phyloP scores from a whole-genome alignment of 2,888 invertebrate species.

The Pyrochroa serraticornis region DNA sequence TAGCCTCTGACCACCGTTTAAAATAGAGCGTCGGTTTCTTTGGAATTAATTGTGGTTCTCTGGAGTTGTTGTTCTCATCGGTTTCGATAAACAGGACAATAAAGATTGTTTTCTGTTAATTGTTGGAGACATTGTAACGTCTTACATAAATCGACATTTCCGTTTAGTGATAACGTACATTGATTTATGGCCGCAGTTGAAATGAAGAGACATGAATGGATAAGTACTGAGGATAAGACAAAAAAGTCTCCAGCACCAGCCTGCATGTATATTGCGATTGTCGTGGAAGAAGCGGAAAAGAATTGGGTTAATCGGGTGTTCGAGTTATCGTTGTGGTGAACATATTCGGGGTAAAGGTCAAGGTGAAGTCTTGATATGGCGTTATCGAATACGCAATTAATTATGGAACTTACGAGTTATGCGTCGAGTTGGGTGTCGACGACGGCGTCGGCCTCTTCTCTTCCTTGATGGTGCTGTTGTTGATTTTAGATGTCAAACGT shows the following conservation, averaged over 20 bases:
- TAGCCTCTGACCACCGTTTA: too few species aligned
- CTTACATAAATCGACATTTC: conserved; percentile 31
- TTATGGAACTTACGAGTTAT: conserved; percentile 54
- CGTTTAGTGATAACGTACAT: conserved; percentile 24
- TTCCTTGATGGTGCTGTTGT: conserved; percentile 74
- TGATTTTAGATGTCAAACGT: conserved; percentile 83
- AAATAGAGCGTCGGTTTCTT: too few species aligned
- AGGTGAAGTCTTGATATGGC: conserved; percentile 36
- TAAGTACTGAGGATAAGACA: conserved; percentile 17
- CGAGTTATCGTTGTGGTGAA: conserved; percentile 28
- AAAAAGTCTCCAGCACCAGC: conserved; percentile 2
- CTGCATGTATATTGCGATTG: conserved; percentile 15
- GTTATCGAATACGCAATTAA: conserved; percentile 4
- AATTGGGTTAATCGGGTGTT: conserved; percentile 45
- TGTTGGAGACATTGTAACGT: conserved; percentile 25
- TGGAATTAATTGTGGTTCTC: too few species aligned
- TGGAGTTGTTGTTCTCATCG: too few species aligned
- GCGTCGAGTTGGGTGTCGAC: conserved; percentile 64
- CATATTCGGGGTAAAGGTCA: conserved; percentile 39
- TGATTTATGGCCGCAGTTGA: conserved; percentile 22
- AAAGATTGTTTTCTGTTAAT: conserved; percentile 20
- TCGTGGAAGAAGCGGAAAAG: conserved; percentile 34
- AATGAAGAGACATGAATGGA: conserved; percentile 24
- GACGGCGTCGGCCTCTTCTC: conserved; percentile 75
- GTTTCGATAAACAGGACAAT: conserved; percentile 19